These are phyloP conservation scores for Cardiocondyla obscurior DNA, from an alignment of 1,140 invertebrate species.

Conservation along the genomic window DNA sequence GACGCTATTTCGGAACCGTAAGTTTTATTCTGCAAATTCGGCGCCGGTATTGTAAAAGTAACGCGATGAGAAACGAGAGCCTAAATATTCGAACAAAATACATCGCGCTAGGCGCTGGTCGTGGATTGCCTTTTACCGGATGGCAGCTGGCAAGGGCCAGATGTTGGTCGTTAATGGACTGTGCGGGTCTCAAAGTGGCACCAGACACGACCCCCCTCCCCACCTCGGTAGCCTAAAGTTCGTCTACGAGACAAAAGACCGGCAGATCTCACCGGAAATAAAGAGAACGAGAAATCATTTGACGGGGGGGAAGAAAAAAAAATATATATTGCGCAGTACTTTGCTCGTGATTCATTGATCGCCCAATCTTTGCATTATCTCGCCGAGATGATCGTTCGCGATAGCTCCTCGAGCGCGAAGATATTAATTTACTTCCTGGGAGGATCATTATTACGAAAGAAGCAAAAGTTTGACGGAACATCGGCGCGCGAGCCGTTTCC, in stretches of 20 bases:
- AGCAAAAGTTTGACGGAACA: not conserved
- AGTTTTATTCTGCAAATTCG: not conserved
- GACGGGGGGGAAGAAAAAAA: not conserved
- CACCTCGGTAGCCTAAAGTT: slow-evolving; percentile 2
- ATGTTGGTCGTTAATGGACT: slow-evolving; percentile 61
- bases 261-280: slow-evolving; percentile 12
- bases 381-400: not conserved
- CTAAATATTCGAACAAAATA: slow-evolving; percentile 11
- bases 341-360: slow-evolving; percentile 7
- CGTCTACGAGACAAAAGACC: slow-evolving; percentile 24
- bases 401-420: not conserved
- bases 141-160: slow-evolving; percentile 69
- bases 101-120: not conserved
- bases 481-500: not conserved
- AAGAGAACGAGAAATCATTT: not conserved
- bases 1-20: not conserved
- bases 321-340: not conserved
- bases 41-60: not conserved
- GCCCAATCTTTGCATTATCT: not conserved
- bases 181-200: slow-evolving; percentile 26
- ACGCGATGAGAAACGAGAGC: not conserved
- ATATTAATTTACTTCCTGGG: not conserved
- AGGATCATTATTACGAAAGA: not conserved
- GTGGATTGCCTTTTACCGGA: slow-evolving; percentile 55
- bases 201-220: slow-evolving; percentile 9